phyloP scores from a whole-genome alignment of 2,113 vertebrate species.

The Manacus vitellinus region DNA sequence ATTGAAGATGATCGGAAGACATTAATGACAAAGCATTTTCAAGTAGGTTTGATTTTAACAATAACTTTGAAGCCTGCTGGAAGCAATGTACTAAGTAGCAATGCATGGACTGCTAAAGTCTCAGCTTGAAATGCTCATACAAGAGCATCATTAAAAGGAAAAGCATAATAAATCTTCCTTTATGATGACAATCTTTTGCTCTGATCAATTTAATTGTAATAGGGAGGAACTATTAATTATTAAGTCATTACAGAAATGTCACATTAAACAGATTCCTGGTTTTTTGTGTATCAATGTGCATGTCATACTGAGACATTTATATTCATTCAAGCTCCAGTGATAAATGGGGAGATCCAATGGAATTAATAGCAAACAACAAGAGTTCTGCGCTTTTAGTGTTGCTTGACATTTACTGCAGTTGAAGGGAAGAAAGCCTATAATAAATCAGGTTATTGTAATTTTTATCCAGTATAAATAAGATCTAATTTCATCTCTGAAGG shows the following conservation, averaged over 20 bases:
- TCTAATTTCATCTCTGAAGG: neutral
- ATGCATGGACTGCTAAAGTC: neutral
- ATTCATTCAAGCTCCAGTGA: neutral
- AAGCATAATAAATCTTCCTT: neutral
- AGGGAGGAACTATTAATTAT: constrained; percentile 38
- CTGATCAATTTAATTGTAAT: neutral
- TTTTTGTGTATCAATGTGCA: neutral
- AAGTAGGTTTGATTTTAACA: constrained; percentile 77
- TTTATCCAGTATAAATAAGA: constrained; percentile 10
- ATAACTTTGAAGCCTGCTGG: neutral
- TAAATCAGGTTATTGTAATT: constrained; percentile 1
- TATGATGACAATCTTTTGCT: neutral
- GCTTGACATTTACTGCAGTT: constrained; percentile 15
- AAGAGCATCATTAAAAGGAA: neutral
- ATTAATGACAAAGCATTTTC: constrained; percentile 93
- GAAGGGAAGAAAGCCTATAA: neutral
- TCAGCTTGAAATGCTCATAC: neutral
- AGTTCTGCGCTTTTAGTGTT: neutral
- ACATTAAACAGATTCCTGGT: neutral
- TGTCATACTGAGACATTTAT: neutral
- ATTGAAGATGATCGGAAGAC: constrained; percentile 97
- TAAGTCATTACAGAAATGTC: neutral
- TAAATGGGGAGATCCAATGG: neutral
- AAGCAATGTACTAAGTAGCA: neutral
- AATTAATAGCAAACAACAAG: neutral